Evolutionary conservation across 2,113 vertebrate species (phyloP), one percentile per base, ranked within the genome.

Genomic region (Cyprinodon brontotheroides): DNA sequence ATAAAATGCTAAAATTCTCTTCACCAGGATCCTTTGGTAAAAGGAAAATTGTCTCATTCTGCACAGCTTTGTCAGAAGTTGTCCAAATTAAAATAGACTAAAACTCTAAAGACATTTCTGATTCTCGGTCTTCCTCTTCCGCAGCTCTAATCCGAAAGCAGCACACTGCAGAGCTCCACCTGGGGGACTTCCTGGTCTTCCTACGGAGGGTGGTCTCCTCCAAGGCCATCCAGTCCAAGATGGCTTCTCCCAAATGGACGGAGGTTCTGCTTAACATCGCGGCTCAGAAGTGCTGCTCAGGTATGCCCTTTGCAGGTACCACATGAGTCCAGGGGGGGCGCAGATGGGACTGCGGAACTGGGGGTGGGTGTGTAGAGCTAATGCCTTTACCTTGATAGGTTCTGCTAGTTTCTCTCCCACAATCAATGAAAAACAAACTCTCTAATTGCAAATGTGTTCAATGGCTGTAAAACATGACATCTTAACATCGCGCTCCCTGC

Each of bases 221-320:
- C 76, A 98, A 99, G 91, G 97, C 97, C 79, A 99, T 99, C 85
- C 98, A 99, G 78, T 97, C 97, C 79, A 99, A 97, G 93, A 99
- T 99, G 97, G 97, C 98, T 29, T 99, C 97, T 29, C 97, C 98
- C 0, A 99, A 99, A 86, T 99, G 98, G 98, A 99, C 97, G 0
- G 98, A 99, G 73, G 97, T 99, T 38, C 95, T 99, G 62, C 95
- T 99, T 43, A 99, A 98, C 84, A 98, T 99, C 57, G 98, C 98
- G 3, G 97, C 97, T 41, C 98, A 99, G 89, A 99, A 98, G 74
- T 98, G 97, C 91, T 96, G 95, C 86, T 97, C 97, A 93, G 98
- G 98, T 99, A 94, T 0, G 45, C 57, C 3, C 8, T 17, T 4
- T 40, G 0, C 0, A 17, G n/a, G 29, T 11, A 2, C 1, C 5